Base-by-base conservation (phyloP, 2,113 vertebrate genomes). In the Ellobius talpinus region DNA sequence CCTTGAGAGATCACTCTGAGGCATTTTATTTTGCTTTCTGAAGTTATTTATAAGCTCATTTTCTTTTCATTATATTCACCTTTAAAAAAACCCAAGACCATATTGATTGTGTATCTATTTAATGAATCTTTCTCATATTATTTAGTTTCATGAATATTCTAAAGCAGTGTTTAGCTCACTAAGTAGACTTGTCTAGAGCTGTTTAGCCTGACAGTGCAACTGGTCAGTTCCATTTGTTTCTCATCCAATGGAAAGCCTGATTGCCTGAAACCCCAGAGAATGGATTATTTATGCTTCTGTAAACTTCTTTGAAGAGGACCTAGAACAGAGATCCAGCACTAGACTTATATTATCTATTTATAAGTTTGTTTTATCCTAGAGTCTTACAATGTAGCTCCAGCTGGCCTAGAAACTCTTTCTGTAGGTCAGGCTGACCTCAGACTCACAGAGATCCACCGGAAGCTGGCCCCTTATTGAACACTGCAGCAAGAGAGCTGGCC, bases 61-160 rank as follows among this genome's bases (percentile, higher is more conserved):
- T 4, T 72, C 17, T n/a, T 93, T 96, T 87, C 29, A 5, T 45
- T 72, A 88, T 61, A 95, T 24, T 42, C 0, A n/a, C 24, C 14
- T 61, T 97, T 55, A 90, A 47, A 94, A 94, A 39, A 87, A 70
- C 7, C 17, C n/a, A 81, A 87, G 21, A 84, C 9, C 21, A 39
- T 39, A 89, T 7, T 70, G 14, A 23, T n/a, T 76, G 11, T 47
- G 63, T 47, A 36, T 26, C 14, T 76, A 0, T 39, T 72, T 66
- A 88, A 39, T 65, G 14, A 66, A 2, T 86, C 50, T 77, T 39
- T 31, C 13, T 63, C 24, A 29, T 76, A 36, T 39, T 74, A 36
- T 42, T 26, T 92, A 42, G 74, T 39, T 81, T 74, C 42, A 68
- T 52, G 45, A 92, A 42, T 39, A 81, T 55, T 73, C 47, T 74